Evolutionary conservation across 2,113 vertebrate species (phyloP).

Genomic region (Sprattus sprattus): DNA sequence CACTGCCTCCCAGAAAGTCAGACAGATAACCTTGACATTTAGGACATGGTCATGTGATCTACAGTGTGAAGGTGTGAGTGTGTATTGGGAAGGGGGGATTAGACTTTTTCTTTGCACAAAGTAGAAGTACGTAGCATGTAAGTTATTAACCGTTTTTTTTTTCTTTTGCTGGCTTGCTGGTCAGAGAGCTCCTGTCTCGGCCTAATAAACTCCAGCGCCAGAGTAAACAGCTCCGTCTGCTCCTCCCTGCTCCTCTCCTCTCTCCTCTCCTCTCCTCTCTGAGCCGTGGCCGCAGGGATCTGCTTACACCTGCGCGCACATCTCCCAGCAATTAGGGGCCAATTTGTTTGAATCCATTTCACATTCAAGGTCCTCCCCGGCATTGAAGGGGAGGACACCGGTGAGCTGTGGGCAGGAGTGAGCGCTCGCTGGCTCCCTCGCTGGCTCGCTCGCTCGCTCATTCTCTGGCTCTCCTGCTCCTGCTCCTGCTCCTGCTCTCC

Average conservation of each 20-base stretch:
- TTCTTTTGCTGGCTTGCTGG: slow-evolving; percentile 61
- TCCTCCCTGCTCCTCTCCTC: slow-evolving; percentile 64
- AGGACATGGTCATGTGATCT: slow-evolving; percentile 66
- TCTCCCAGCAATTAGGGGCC: slow-evolving; percentile 91
- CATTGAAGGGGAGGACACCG: slow-evolving; percentile 76
- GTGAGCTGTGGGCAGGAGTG: slow-evolving; percentile 51
- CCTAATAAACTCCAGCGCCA: slow-evolving; percentile 84
- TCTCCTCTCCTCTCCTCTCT: slow-evolving; percentile 57
- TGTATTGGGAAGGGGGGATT: slow-evolving; percentile 47
- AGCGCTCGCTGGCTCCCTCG: slow-evolving; percentile 24
- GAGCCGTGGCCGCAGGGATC: slow-evolving; percentile 81
- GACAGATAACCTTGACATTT: slow-evolving; percentile 89
- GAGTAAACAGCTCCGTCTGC: slow-evolving; percentile 84
- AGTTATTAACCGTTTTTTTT: slow-evolving; percentile 83
- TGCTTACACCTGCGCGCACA: slow-evolving; percentile 90
- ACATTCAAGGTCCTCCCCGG: slow-evolving; percentile 85
- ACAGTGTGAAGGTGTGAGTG: slow-evolving; percentile 52
- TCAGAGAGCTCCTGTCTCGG: slow-evolving; percentile 78
- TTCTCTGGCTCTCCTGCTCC: neutral
- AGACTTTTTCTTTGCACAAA: slow-evolving; percentile 43
- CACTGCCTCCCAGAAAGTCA: slow-evolving; percentile 71
- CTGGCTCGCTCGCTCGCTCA: neutral
- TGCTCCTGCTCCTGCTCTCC: neutral
- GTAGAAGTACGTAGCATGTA: slow-evolving; percentile 81
- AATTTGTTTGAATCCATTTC: slow-evolving; percentile 88